Conservation (phyloP, 1,140 invertebrate genomes). For the Nasonia vitripennis region DNA sequence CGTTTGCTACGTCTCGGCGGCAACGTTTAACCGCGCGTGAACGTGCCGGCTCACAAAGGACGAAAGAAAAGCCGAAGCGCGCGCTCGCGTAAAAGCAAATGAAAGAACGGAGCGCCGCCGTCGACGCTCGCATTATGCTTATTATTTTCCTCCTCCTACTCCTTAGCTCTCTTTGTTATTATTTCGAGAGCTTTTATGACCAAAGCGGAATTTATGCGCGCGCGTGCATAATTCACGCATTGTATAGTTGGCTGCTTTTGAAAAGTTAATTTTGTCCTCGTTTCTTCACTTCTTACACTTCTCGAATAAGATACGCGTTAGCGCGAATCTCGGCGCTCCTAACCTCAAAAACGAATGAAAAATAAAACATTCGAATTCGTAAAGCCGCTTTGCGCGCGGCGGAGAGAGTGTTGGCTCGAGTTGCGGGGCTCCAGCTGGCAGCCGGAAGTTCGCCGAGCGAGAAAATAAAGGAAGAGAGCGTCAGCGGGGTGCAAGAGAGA, state of each 20-base stretch:
- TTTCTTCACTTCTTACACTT: not conserved
- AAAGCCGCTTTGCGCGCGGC: not conserved
- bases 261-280: not conserved
- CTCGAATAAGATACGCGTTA: not conserved
- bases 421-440: constrained; percentile 58
- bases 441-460: constrained; percentile 65
- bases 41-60: not conserved
- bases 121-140: not conserved
- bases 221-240: not conserved
- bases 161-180: not conserved
- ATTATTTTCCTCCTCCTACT: not conserved
- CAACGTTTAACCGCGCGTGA: not conserved
- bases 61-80: not conserved
- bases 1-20: not conserved
- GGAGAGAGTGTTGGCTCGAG: not conserved
- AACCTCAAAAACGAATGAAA: not conserved
- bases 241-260: not conserved
- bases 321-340: too few relatives aligned
- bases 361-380: not conserved
- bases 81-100: not conserved
- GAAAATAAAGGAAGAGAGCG: constrained; percentile 62
- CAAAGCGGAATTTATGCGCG: not conserved
- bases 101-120: not conserved
- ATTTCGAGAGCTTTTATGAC: not conserved
- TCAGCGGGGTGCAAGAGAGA: too few relatives aligned